Evolutionary conservation across 1,140 invertebrate species (phyloP).

Genomic region (Drosophila asahinai): DNA sequence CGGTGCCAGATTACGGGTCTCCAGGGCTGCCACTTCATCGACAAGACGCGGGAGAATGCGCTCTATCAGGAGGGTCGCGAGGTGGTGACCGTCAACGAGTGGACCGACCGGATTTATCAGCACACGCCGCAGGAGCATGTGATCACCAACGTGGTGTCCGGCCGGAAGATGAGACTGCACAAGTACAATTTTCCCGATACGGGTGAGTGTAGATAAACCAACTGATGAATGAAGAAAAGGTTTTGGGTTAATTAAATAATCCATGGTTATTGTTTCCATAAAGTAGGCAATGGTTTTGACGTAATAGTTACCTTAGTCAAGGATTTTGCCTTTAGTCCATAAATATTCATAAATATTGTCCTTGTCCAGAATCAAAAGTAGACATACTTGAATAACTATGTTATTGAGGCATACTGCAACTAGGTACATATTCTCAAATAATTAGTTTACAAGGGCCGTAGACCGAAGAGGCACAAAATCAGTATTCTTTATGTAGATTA

Average conservation of each 20-base stretch:
- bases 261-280: neutral
- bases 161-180: constrained; percentile 95
- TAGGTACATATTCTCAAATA: too few species aligned
- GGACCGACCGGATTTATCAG: constrained; percentile 97
- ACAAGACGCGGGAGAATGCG: constrained; percentile 90
- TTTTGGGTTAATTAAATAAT: neutral
- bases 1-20: constrained; percentile 96
- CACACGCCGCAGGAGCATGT: constrained; percentile 96
- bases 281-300: neutral
- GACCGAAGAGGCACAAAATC: too few species aligned
- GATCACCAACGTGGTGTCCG: constrained; percentile 96
- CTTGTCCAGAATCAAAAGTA: neutral
- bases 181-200: constrained; percentile 98
- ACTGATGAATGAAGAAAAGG: neutral
- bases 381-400: too few species aligned
- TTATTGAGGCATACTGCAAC: too few species aligned
- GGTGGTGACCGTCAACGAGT: constrained; percentile 94
- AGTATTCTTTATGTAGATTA: too few species aligned
- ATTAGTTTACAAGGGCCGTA: too few species aligned
- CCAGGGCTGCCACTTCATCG: constrained; percentile 95
- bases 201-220: constrained; percentile 84
- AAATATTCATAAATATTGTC: neutral
- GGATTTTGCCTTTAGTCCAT: neutral
- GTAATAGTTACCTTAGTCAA: too few species aligned
- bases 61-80: constrained; percentile 91